Percentiles rank a stretch among this genome's conserved stretches.
phyloP scores from a whole-genome alignment of 2,888 invertebrate species.

The Melangyna quadrimaculata region DNA sequence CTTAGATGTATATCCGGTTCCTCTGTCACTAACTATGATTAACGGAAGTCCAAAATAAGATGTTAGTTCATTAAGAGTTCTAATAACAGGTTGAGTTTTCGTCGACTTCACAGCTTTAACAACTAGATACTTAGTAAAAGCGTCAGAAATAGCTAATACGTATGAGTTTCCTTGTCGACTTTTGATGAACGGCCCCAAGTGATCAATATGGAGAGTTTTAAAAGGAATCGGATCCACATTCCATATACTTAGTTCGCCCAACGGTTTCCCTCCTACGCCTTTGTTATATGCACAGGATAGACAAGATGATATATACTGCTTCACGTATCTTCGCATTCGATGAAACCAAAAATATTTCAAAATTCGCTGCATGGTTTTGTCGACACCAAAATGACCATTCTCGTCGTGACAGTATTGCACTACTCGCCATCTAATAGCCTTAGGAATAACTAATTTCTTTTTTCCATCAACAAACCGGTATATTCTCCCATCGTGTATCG shows the following conservation, averaged over 20 bases:
- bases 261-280: not conserved
- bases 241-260: too few species aligned
- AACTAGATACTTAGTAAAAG: too few species aligned
- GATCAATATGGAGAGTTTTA: too few species aligned
- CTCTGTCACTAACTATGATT: slow-evolving; percentile 73
- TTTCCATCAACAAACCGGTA: slow-evolving; percentile 3
- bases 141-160: slow-evolving; percentile 49
- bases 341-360: slow-evolving; percentile 37
- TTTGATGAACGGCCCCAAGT: slow-evolving; percentile 53
- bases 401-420: slow-evolving; percentile 11
- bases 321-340: slow-evolving; percentile 53
- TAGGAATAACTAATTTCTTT: slow-evolving; percentile 30
- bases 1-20: slow-evolving; percentile 70
- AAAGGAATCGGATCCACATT: too few species aligned
- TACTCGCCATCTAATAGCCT: slow-evolving; percentile 31
- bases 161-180: slow-evolving; percentile 46
- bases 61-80: slow-evolving; percentile 49
- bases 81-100: slow-evolving; percentile 56
- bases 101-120: slow-evolving; percentile 61
- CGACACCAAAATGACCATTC: slow-evolving; percentile 18
- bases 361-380: slow-evolving; percentile 8
- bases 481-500: slow-evolving; percentile 13
- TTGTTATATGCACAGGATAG: slow-evolving; percentile 18
- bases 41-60: too few species aligned
- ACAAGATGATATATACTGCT: slow-evolving; percentile 32